phyloP scores from a whole-genome alignment of 2,888 invertebrate species.

The Neoascia interrupta region DNA sequence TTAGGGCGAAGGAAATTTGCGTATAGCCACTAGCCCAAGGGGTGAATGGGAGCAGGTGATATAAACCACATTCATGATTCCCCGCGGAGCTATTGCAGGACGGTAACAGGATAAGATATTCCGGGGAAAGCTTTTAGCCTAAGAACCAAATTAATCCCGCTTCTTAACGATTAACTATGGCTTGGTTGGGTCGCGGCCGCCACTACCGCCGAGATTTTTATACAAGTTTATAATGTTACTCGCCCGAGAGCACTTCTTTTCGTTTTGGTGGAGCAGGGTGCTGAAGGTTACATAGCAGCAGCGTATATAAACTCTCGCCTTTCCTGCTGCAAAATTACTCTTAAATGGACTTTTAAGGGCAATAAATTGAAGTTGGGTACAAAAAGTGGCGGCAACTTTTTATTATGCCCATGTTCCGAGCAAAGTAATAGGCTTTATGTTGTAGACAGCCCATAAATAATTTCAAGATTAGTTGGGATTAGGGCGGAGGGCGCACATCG shows the following conservation, averaged over 20 bases:
- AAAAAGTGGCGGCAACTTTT: constrained; percentile 67
- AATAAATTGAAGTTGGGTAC: constrained; percentile 68
- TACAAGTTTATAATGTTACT: constrained; percentile 48
- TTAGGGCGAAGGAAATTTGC: constrained; percentile 58
- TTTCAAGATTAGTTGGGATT: constrained; percentile 67
- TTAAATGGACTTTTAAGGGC: constrained; percentile 68
- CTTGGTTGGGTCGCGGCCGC: constrained; percentile 9
- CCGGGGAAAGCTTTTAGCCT: constrained; percentile 47
- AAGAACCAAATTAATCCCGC: constrained; percentile 46
- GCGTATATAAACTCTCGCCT: constrained; percentile 37
- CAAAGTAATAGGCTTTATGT: constrained; percentile 68
- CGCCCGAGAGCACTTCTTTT: constrained; percentile 16
- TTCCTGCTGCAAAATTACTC: constrained; percentile 60
- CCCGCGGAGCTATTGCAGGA: constrained; percentile 26
- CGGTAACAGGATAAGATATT: constrained; percentile 23
- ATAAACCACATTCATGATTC: constrained; percentile 20
- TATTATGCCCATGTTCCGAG: constrained; percentile 66
- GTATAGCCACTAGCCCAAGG: constrained; percentile 25
- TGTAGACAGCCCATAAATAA: constrained; percentile 69
- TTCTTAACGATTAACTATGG: constrained; percentile 55
- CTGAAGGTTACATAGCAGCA: constrained; percentile 24
- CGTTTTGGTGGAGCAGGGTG: neutral
- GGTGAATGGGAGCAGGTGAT: constrained; percentile 36
- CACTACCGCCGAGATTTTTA: constrained; percentile 44
- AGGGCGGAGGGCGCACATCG: constrained; percentile 56